Evolutionary conservation across 2,888 invertebrate species (phyloP).

Genomic region (Andricus curvator): DNA sequence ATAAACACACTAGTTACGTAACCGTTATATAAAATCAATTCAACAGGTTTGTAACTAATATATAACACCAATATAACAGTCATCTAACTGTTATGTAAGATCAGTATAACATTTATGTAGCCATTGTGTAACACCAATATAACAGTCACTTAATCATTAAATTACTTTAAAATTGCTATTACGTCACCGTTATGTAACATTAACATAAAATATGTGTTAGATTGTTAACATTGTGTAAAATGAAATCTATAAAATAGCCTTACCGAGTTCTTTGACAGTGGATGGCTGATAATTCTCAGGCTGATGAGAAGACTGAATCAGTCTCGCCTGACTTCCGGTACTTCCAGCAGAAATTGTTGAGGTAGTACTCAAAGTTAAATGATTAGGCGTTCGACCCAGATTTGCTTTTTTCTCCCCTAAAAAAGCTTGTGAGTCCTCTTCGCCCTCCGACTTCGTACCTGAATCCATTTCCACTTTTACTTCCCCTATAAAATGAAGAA

Average conservation of each 20-base stretch:
- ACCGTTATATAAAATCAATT: no score
- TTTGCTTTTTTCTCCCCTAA: slow-evolving; percentile 80
- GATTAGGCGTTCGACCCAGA: slow-evolving; percentile 94
- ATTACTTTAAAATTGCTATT: no score
- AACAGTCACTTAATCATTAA: no score
- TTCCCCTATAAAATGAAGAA: slow-evolving; percentile 68
- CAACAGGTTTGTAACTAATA: no score
- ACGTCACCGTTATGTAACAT: no score
- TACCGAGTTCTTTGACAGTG: slow-evolving; percentile 93
- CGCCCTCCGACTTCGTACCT: slow-evolving; percentile 92
- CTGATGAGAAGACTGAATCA: slow-evolving; percentile 96
- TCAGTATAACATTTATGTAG: no score
- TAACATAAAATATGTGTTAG: no score
- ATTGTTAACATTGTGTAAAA: no score
- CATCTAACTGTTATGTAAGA: no score
- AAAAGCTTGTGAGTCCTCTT: slow-evolving; percentile 88
- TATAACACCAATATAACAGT: no score
- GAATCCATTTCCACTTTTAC: slow-evolving; percentile 81
- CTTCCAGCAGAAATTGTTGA: slow-evolving; percentile 96
- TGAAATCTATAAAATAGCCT: slow-evolving; percentile 62
- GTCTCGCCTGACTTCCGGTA: slow-evolving; percentile 94
- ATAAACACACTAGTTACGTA: no score
- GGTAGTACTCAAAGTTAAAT: slow-evolving; percentile 94
- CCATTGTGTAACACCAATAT: no score
- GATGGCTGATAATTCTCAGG: slow-evolving; percentile 95